Evolutionary conservation across 2,888 invertebrate genomes (phyloP), one percentile per base, ranked within the genome.

Genomic region (Marronus borbonicus): DNA sequence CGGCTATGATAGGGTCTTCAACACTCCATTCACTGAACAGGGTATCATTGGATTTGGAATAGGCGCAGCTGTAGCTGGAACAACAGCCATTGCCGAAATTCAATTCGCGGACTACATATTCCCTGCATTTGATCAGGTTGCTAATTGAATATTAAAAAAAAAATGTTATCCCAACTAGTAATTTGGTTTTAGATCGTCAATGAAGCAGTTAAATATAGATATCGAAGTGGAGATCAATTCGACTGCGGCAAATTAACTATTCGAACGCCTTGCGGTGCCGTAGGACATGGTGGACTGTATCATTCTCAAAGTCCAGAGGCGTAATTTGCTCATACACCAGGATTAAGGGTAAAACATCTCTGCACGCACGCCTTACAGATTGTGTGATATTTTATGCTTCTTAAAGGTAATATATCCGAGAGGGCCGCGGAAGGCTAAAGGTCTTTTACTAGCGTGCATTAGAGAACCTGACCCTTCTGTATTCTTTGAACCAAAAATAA

Each of bases 91-190:
- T 75, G 99, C 98, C 0, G 99, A 99, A 90, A 98, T 99, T 87
- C 99, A 99, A 89, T 99, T 99, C 89, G 98, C 98, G 0, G 99
- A 99, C 89, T 99, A 99, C 86, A 99, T 99, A 83, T 98, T 96
- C 87, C 99, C 99, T 2, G 99, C 99, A 1, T 99, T 99, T 89
- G 99, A 99, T 90, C 99, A 99, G 92, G 96, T 97, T 83, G 31
- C n/a, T 17, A 36, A 31, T 70, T 2, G 39, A 10, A 39, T 62
- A 14, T 10, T 58, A n/a, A 49, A 5, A 36, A 39, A 5, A 36
- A 14, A 10, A n/a, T 31, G 12, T 50, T 68, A 49, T 64, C 39
- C 24, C 31, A 20, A 24, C 28, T 10, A 3, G 28, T 76, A 44
- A 60, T 3, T 78, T 78, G n/a, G 28, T 83, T 86, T 78, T 87